phyloP scores from a whole-genome alignment of 92 coral and sea anemone genomes.

The Phenganax stokvisi region DNA sequence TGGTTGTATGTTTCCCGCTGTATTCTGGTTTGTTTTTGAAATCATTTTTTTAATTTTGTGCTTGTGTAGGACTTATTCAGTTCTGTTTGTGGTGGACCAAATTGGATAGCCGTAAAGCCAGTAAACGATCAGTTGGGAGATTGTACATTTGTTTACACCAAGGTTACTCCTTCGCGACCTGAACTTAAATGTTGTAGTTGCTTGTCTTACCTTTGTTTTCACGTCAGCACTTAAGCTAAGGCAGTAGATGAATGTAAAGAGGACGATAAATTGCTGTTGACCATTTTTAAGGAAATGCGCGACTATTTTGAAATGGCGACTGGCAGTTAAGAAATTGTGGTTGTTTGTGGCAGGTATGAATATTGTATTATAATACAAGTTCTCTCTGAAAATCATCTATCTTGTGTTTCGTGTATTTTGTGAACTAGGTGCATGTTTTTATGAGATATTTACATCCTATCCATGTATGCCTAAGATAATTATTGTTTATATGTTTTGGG shows the following conservation, averaged over 20 bases:
- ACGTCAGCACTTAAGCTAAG: constrained; percentile 4
- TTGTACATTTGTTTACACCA: constrained; percentile 6
- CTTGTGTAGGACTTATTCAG: constrained; percentile 15
- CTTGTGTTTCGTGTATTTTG: not conserved
- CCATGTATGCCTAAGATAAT: not conserved
- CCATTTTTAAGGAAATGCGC: constrained; percentile 33
- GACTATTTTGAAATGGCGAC: constrained; percentile 34
- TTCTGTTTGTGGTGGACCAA: constrained; percentile 4
- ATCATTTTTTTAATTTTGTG: not conserved
- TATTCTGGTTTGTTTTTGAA: no score
- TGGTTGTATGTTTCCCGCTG: no score
- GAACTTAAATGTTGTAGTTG: constrained; percentile 22
- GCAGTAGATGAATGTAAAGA: not conserved
- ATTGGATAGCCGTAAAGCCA: constrained; percentile 35
- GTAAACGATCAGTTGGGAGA: not conserved
- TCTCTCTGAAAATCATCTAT: not conserved
- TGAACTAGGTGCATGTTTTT: no score
- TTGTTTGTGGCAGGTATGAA: constrained; percentile 19
- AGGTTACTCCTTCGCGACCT: constrained; percentile 18
- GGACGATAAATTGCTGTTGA: constrained; percentile 14
- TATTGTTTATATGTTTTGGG: not conserved
- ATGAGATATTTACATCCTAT: not conserved
- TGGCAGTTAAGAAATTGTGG: constrained; percentile 5
- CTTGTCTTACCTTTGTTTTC: constrained; percentile 17
- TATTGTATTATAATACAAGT: no score